Base-by-base conservation (phyloP, 2,888 invertebrate species). In the Blastobasis adustella region DNA sequence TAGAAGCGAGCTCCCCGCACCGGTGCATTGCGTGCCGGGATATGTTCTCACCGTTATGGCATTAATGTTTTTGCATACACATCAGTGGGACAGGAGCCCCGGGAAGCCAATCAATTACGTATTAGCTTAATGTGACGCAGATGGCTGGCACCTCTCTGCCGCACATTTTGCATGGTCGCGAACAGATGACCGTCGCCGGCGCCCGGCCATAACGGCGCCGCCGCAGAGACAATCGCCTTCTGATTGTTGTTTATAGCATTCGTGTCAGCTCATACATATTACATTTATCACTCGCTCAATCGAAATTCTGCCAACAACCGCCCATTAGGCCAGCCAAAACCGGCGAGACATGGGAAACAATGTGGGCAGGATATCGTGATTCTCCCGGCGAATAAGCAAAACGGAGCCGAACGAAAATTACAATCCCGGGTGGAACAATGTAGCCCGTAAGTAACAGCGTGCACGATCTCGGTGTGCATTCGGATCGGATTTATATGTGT, bases 101-200 rank as follows among this genome's bases (percentile, higher is more conserved):
- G 73, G 79, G 80, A 79, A 82, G 66, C 79, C 83, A 85, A 86
- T 87, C 84, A 85, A 86, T 83, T 86, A 81, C 79, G 78, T 86
- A 87, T 88, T 87, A 87, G 81, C 81, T 80, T 86, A 84, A 86
- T 85, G 82, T 78, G 72, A 78, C 76, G 77, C 67, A 76, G 82
- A 84, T 80, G 76, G 73, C 67, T 68, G 62, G 66, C 66, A 67
- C 73, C 71, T 71, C 69, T 64, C 73, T 67, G 65, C 66, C 64
- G 67, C 69, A 69, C 72, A 78, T 81, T 81, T 50, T 81, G 77
- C 77, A 79, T 74, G 72, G 74, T 76, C 66, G 67, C 66, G 66
- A 69, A 70, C 71, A 72, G 60, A 23, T 61, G 62, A 66, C 67
- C 60, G 65, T 66, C 63, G 66, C 69, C 65, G 67, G 66, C 66